A percentile compares a stretch with the other conserved stretches of the same genome.
phyloP scores from a whole-genome alignment of 2,113 vertebrate genomes.

The Pelodiscus sinensis region DNA sequence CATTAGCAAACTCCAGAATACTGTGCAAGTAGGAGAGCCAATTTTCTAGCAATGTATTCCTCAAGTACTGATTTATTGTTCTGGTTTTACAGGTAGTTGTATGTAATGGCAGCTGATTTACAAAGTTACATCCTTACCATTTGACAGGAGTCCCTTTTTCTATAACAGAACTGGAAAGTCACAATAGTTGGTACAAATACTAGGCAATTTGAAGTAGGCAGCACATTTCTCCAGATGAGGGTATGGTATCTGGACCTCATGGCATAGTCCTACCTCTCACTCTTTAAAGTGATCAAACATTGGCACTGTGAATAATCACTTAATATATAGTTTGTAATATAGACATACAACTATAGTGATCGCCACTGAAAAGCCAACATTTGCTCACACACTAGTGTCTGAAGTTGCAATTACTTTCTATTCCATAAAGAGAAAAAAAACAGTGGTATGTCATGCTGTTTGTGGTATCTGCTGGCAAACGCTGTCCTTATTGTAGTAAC shows the following conservation, averaged over 20 bases:
- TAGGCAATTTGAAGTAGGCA: background rate
- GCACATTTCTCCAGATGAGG: background rate
- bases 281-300: background rate
- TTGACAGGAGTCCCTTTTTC: background rate
- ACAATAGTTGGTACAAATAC: background rate
- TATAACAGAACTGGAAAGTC: background rate
- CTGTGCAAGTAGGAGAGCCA: background rate
- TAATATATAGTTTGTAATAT: background rate
- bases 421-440: background rate
- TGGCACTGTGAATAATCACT: background rate
- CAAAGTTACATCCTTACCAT: background rate
- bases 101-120: background rate
- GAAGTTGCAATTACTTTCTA: background rate
- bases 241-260: fast-evolving
- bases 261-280: background rate
- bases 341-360: background rate
- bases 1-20: slow-evolving; percentile 61
- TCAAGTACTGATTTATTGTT: background rate
- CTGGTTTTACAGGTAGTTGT: background rate
- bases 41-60: background rate
- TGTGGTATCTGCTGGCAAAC: background rate
- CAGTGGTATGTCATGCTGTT: background rate
- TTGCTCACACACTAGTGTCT: background rate
- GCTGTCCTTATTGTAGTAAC: background rate
- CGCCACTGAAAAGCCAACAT: background rate